Evolutionary conservation across 2,888 invertebrate genomes (phyloP), one percentile per base, ranked within the genome.

Genomic region (Eupithecia subumbrata): DNA sequence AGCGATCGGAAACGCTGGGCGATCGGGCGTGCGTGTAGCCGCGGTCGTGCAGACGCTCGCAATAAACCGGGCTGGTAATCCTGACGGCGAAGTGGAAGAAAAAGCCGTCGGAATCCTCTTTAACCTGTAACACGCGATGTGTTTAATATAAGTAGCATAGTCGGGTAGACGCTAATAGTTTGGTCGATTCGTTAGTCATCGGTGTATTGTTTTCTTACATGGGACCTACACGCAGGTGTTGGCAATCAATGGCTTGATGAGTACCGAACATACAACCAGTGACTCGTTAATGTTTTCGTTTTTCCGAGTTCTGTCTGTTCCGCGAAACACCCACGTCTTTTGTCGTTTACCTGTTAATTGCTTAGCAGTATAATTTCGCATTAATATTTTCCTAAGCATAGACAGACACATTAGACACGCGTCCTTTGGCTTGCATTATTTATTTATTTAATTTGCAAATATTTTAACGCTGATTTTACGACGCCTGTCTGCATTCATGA

Each of bases 41-140:
- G 85, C 89, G 85, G 74, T 91, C 89, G 85, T 89, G 90, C 88
- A 87, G 83, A 85, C 86, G 85, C 86, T 88, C 87, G 87, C 84
- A 91, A 90, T 92, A 90, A 89, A 82, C 80, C 40, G 75, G 75
- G 74, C 81, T 79, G 79, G 82, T 81, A 73, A 76, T 82, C 82
- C 83, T 77, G 69, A 37, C 22, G 34, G 73, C 79, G 75, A 76
- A 72, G 80, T 74, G 80, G 80, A 87, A 86, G 85, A 84, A 87
- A 85, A 87, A 83, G 83, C 82, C 83, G 80, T 67, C 69, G 71
- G 71, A 75, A 52, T 75, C 73, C 72, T 77, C 71, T 76, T 74
- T 69, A 71, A 82, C 80, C 80, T 82, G 80, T 83, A 82, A 78
- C 79, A 78, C 77, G 80, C 79, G 73, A 81, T 81, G 40, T 64